phyloP scores from a whole-genome alignment of 1,140 invertebrate genomes.

The Zaprionus nigranus region DNA sequence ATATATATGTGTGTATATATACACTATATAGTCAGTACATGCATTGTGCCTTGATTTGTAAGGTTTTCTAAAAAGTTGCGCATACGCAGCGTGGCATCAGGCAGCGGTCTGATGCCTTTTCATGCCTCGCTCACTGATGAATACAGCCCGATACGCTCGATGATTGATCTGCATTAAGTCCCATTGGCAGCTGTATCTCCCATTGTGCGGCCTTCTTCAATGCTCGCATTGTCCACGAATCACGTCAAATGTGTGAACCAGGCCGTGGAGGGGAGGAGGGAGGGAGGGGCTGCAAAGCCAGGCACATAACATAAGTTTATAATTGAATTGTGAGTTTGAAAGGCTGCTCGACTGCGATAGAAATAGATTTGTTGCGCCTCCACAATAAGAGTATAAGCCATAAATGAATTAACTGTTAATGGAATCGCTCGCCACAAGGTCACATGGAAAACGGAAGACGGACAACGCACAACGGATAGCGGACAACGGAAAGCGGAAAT shows the following conservation, averaged over 20 bases:
- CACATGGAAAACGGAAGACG: not conserved
- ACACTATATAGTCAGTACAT: not conserved
- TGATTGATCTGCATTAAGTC: slow-evolving; percentile 75
- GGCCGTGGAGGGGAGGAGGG: not conserved
- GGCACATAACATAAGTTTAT: slow-evolving; percentile 35
- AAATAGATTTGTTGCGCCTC: slow-evolving; percentile 11
- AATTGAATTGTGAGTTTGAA: slow-evolving; percentile 49
- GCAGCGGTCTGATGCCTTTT: slow-evolving; percentile 1
- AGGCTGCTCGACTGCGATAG: slow-evolving; percentile 15
- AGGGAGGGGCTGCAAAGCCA: not conserved
- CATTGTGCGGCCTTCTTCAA: slow-evolving; percentile 33
- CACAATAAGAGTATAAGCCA: slow-evolving; percentile 8
- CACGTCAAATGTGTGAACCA: slow-evolving; percentile 35
- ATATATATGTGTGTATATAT: slow-evolving; percentile 29
- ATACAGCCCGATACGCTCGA: slow-evolving; percentile 52
- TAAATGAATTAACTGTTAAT: slow-evolving; percentile 28
- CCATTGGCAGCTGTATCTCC: slow-evolving; percentile 34
- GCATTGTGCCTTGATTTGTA: slow-evolving; percentile 77
- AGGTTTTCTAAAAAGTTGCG: slow-evolving; percentile 72
- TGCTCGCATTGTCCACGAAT: slow-evolving; percentile 41
- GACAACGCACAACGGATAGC: not conserved
- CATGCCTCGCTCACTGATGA: slow-evolving; percentile 51
- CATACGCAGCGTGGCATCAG: slow-evolving; percentile 38
- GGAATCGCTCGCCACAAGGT: slow-evolving; percentile 12
- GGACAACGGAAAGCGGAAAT: not conserved